Evolutionary conservation across 1,140 invertebrate species (phyloP).

Genomic region (Chironomus striatipennis): DNA sequence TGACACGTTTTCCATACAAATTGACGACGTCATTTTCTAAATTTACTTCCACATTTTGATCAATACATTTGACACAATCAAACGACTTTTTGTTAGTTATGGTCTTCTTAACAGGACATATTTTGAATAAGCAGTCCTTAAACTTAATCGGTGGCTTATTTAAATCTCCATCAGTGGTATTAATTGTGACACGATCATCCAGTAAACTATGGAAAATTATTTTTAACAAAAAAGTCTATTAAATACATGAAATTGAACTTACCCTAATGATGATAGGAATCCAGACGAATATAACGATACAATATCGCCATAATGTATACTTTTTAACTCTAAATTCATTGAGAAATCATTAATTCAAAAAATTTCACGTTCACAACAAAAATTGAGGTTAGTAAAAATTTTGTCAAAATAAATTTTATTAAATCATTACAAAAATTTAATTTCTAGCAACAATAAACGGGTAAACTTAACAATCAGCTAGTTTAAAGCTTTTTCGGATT

Average conservation of each 20-base stretch:
- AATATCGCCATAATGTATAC: conserved; percentile 92
- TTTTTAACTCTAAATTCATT: not conserved
- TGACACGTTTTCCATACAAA: conserved; percentile 66
- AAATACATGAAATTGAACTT: conserved; percentile 45
- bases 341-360: not conserved
- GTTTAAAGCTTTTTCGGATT: no score
- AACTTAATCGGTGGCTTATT: conserved; percentile 79
- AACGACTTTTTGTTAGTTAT: conserved; percentile 37
- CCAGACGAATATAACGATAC: conserved; percentile 95
- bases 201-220: no score
- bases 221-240: no score
- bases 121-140: conserved; percentile 97
- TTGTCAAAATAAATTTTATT: not conserved
- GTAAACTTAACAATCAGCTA: no score
- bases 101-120: conserved; percentile 97
- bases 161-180: no score
- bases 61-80: no score
- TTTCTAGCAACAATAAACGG: no score
- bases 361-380: not conserved
- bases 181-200: no score
- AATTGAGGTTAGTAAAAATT: not conserved
- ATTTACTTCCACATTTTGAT: no score
- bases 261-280: conserved; percentile 94
- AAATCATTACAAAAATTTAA: no score
- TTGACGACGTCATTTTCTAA: no score